phyloP scores from a whole-genome alignment of 2,113 vertebrate genomes.

The Trinectes maculatus region DNA sequence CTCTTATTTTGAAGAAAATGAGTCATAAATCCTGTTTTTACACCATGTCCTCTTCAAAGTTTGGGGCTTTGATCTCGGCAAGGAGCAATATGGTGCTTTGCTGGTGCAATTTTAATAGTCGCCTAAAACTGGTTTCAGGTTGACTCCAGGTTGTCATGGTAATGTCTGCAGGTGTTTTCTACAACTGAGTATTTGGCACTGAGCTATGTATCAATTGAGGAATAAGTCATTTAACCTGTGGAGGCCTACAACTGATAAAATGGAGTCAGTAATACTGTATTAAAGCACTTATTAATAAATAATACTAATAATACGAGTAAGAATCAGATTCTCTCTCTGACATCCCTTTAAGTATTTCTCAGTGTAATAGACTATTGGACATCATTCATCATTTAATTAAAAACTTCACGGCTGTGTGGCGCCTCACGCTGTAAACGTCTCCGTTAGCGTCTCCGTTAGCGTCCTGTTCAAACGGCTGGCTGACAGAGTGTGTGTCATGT shows the following conservation, averaged over 20 bases:
- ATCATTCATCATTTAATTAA: neutral
- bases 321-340: neutral
- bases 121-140: neutral
- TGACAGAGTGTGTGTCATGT: neutral
- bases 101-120: conserved; percentile 11
- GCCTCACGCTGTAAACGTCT: neutral
- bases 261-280: neutral
- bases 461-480: neutral
- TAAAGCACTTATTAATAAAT: neutral
- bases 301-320: neutral
- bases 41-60: conserved; percentile 21
- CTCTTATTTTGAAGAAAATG: no score
- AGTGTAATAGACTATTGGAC: neutral
- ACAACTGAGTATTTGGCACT: no score
- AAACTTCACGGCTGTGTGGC: neutral
- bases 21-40: conserved; percentile 29
- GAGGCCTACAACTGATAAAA: neutral
- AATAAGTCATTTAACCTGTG: neutral
- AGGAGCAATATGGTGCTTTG: conserved; percentile 5
- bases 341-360: neutral
- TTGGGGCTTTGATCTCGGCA: conserved; percentile 39
- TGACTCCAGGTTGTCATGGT: neutral
- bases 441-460: neutral
- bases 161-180: neutral
- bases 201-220: no score